A percentile compares a stretch with the other conserved stretches of the same genome.
phyloP scores from a whole-genome alignment of 2,888 invertebrate species.

The Sericinus montela region DNA sequence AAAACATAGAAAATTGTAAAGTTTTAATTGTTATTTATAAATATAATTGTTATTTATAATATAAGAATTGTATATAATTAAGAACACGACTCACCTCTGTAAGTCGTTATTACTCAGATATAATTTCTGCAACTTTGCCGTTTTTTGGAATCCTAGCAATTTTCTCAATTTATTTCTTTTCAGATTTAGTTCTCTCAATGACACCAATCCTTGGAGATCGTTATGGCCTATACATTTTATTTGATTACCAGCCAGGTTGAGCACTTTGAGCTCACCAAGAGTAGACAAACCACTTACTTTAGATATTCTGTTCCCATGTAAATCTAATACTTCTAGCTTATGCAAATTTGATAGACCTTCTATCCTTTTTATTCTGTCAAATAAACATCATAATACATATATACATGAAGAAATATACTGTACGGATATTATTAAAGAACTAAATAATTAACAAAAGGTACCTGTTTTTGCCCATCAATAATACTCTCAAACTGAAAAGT shows the following conservation, averaged over 20 bases:
- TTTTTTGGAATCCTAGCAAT: conserved; percentile 88
- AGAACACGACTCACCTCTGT: conserved; percentile 61
- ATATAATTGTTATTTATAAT: no score
- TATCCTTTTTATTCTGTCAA: conserved; percentile 84
- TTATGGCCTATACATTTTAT: conserved; percentile 86
- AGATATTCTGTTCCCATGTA: conserved; percentile 94
- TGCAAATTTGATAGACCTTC: conserved; percentile 85
- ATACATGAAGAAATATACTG: background rate
- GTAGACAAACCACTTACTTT: conserved; percentile 84
- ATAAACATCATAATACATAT: conserved; percentile 31
- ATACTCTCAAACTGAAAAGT: conserved; percentile 88
- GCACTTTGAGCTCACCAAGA: conserved; percentile 89
- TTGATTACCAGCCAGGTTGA: conserved; percentile 96
- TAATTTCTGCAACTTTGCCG: conserved; percentile 86
- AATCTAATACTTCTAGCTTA: conserved; percentile 93
- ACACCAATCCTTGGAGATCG: conserved; percentile 87
- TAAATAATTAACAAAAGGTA: conserved; percentile 35
- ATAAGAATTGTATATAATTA: no score
- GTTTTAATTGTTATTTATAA: no score
- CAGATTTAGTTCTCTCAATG: conserved; percentile 92
- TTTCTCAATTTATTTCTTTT: conserved; percentile 91
- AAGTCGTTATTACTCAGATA: conserved; percentile 91
- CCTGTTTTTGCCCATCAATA: conserved; percentile 96
- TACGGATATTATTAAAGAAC: background rate
- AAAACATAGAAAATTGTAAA: no score